Evolutionary conservation across 2,888 invertebrate species (phyloP), one percentile per base, ranked within the genome.

Genomic region (Tethea ocularis): DNA sequence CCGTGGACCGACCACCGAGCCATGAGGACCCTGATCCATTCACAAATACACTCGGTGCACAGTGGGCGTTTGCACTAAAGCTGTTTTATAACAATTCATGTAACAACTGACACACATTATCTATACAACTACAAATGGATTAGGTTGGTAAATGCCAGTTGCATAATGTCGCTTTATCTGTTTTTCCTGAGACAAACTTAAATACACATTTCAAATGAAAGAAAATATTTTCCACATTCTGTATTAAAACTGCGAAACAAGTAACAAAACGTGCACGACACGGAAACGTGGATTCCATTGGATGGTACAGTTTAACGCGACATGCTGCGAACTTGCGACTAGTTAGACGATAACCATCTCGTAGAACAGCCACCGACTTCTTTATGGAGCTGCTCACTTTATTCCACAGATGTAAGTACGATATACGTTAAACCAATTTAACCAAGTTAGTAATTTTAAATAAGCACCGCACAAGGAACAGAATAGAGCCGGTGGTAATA

Each of bases 261-360:
- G 29, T 17, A 29, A 36, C 33, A 22, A 20, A 11, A 54, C 11
- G 59, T 53, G 51, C 58, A 53, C 58, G 58, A 61, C 52, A 66
- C 56, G 62, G 67, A 68, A 72, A 67, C 68, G 61, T 59, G 63
- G 62, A 68, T 68, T 38, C 59, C 64, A 68, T 68, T 73, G 65
- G 68, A 79, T 74, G 75, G 72, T 74, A 74, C 72, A 74, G 69
- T 74, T 75, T 74, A 75, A 71, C 64, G 72, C 74, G 75, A 75
- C 79, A 78, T 72, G 80, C 75, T 71, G 77, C 75, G 69, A 77
- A 79, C 83, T 73, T 68, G 76, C 75, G 83, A 85, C 85, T 87
- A 82, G 89, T 89, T 89, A 87, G 67, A 57, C 66, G 91, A 91
- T 91, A 84, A 79, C 72, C 77, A 90, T 89, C 89, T 75, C 71